phyloP scores from a whole-genome alignment of 2,113 vertebrate genomes.

The Sakesphorus luctuosus region DNA sequence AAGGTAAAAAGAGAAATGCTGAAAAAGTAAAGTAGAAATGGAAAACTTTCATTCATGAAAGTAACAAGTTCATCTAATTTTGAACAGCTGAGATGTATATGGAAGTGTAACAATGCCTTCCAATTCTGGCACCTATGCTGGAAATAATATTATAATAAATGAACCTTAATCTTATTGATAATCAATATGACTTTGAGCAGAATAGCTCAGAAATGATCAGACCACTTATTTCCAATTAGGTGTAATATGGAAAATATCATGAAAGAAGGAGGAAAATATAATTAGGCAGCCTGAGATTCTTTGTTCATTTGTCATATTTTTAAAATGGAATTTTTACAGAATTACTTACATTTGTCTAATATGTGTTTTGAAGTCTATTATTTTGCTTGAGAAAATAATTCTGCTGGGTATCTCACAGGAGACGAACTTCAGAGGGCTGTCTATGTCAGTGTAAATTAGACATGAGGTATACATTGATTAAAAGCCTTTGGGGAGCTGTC shows the following conservation, averaged over 20 bases:
- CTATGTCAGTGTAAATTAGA: background rate
- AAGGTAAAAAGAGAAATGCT: background rate
- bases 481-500: background rate
- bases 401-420: background rate
- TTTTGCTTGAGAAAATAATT: background rate
- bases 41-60: background rate
- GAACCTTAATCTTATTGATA: constrained; percentile 6
- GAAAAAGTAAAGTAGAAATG: background rate
- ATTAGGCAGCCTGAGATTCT: background rate
- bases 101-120: background rate
- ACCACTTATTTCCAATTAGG: constrained; percentile 14
- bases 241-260: constrained; percentile 7
- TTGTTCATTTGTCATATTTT: background rate
- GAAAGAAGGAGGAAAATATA: background rate
- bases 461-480: background rate
- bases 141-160: constrained; percentile 2
- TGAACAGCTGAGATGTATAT: background rate
- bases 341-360: background rate
- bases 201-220: constrained; percentile 2
- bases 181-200: constrained; percentile 13
- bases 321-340: background rate
- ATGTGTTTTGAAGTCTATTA: background rate
- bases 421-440: background rate
- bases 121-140: background rate
- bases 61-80: background rate